phyloP scores from a whole-genome alignment of 2,113 vertebrate genomes.

The Clarias magur region DNA sequence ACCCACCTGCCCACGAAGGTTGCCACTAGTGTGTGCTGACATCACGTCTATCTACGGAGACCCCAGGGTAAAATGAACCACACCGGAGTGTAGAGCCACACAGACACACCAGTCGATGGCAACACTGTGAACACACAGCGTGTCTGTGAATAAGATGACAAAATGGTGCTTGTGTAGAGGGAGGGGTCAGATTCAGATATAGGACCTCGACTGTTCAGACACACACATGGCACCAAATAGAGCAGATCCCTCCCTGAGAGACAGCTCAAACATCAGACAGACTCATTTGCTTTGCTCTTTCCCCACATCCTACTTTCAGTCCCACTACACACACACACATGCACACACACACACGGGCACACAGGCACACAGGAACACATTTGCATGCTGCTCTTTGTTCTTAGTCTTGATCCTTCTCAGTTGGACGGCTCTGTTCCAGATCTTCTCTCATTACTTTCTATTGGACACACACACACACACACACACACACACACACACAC shows the following conservation, averaged over 20 bases:
- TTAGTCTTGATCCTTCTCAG: constrained; percentile 60
- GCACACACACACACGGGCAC: constrained; percentile 41
- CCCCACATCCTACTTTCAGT: constrained; percentile 52
- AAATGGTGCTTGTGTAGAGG: not conserved
- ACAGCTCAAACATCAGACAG: constrained; percentile 31
- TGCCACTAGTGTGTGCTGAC: constrained; percentile 20
- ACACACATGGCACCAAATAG: constrained; percentile 24
- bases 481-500: constrained; percentile 21
- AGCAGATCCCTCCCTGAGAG: constrained; percentile 24
- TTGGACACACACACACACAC: constrained; percentile 14
- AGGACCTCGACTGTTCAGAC: not conserved
- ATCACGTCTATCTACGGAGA: constrained; percentile 33
- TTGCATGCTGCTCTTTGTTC: constrained; percentile 59
- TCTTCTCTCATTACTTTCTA: constrained; percentile 42
- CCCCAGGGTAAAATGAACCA: constrained; percentile 9
- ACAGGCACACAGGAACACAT: constrained; percentile 45
- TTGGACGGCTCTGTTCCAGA: constrained; percentile 51
- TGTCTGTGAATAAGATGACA: not conserved
- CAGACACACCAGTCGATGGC: not conserved
- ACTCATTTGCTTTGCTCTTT: constrained; percentile 34
- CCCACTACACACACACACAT: constrained; percentile 50
- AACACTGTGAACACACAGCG: not conserved
- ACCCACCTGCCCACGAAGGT: constrained; percentile 30
- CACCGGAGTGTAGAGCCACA: not conserved
- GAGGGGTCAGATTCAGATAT: constrained; percentile 11